A percentile compares a stretch with the other conserved stretches of the same genome.
These are phyloP conservation scores for Musca domestica DNA, from an alignment of 1,140 invertebrate species.

Conservation along the genomic window DNA sequence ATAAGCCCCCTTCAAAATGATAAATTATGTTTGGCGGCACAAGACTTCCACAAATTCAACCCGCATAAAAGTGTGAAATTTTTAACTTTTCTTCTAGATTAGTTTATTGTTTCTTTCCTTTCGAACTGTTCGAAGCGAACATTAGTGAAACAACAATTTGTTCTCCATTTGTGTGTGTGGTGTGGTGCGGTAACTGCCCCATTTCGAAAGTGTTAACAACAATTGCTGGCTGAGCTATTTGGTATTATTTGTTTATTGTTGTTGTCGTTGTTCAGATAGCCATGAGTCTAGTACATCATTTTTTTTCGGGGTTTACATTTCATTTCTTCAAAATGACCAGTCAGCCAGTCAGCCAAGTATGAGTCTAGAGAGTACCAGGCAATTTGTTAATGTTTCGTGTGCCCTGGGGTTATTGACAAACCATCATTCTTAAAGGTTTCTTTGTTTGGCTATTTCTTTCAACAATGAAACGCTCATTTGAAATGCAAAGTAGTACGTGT, in stretches of 20 bases:
- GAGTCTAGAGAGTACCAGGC: neutral
- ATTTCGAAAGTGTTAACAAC: conserved; percentile 14
- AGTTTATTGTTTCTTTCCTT: no score
- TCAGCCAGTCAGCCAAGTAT: neutral
- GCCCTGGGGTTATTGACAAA: conserved; percentile 15
- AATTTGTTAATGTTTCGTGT: conserved; percentile 14
- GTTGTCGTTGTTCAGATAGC: neutral
- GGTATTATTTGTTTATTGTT: neutral
- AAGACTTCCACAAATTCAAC: neutral
- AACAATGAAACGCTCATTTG: neutral
- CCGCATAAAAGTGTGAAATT: conserved; percentile 16
- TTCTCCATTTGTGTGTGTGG: no score
- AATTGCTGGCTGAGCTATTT: neutral
- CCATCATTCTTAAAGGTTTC: neutral
- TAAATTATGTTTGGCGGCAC: neutral
- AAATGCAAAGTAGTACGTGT: conserved; percentile 15
- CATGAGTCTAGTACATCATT: no score
- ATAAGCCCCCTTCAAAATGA: neutral
- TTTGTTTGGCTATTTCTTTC: neutral
- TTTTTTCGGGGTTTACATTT: no score
- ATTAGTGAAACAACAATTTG: neutral
- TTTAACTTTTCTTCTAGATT: neutral
- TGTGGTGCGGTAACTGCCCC: no score
- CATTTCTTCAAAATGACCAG: no score
- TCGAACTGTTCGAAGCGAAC: neutral